A percentile compares a stretch with the other conserved stretches of the same genome.
Evolutionary conservation across 2,888 invertebrate species (phyloP).

Genomic region (Lysandra bellargus): DNA sequence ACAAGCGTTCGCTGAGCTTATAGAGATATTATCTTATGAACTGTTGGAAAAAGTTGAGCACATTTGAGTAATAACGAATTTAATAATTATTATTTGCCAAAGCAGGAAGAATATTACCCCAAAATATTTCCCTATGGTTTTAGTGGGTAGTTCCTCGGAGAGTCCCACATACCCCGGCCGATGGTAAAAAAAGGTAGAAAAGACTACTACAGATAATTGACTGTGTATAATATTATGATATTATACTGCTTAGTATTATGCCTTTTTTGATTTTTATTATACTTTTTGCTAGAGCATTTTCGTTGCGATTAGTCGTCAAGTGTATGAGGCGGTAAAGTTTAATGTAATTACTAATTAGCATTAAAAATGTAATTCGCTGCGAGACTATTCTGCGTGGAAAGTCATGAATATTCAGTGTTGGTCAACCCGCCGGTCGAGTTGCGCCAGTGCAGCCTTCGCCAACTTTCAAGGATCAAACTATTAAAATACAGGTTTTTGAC

Average conservation of each 20-base stretch:
- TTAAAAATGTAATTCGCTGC: background rate
- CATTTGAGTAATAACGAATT: background rate
- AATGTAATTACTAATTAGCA: background rate
- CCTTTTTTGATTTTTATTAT: too few species aligned
- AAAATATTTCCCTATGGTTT: background rate
- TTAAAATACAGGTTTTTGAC: slow-evolving; percentile 2
- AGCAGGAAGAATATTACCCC: background rate
- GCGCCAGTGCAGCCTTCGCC: background rate
- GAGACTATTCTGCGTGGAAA: background rate
- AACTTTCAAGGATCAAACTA: background rate
- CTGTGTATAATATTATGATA: too few species aligned
- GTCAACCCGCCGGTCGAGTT: background rate
- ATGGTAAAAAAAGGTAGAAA: too few species aligned
- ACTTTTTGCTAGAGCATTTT: too few species aligned
- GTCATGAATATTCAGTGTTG: background rate
- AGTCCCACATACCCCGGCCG: too few species aligned
- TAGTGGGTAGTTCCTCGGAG: too few species aligned
- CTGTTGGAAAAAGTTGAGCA: background rate
- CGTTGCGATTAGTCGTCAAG: too few species aligned
- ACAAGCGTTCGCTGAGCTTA: background rate
- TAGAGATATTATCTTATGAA: background rate
- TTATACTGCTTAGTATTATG: too few species aligned
- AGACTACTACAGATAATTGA: too few species aligned
- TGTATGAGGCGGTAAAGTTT: too few species aligned
- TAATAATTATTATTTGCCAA: background rate